Percentiles rank a stretch among this genome's conserved stretches.
These are phyloP conservation scores for Troilus luridus DNA, from an alignment of 2,888 invertebrate genomes.

Conservation along the genomic window DNA sequence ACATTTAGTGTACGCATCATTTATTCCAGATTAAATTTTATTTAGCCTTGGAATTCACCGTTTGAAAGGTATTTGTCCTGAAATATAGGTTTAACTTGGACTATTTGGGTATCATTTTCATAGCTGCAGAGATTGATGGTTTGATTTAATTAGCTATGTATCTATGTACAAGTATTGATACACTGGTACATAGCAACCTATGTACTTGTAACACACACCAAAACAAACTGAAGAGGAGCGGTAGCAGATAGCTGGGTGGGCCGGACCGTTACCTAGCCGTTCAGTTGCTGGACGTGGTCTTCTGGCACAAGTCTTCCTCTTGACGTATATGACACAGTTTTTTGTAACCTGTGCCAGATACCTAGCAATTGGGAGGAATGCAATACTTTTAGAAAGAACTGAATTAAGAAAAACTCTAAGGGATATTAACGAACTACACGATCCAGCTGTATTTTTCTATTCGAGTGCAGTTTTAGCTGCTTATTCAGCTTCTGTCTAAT, in stretches of 20 bases:
- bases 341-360: neutral
- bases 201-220: neutral
- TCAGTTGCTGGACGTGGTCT: neutral
- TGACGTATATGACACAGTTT: neutral
- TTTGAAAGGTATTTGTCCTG: too few species aligned
- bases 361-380: neutral
- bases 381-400: neutral
- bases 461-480: too few species aligned
- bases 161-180: neutral
- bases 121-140: too few species aligned
- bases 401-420: neutral
- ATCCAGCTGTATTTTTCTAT: too few species aligned
- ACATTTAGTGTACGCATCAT: too few species aligned
- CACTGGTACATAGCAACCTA: neutral
- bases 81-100: too few species aligned
- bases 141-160: neutral
- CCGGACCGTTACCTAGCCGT: conserved; percentile 28
- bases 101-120: too few species aligned
- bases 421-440: too few species aligned
- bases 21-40: too few species aligned
- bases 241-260: conserved; percentile 26
- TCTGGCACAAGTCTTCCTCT: neutral
- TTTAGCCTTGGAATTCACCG: too few species aligned
- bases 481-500: neutral
- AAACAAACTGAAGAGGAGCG: neutral